Percentiles rank a stretch among this genome's conserved stretches.
Evolutionary conservation across 64 coral and sea anemone genomes (phyloP).

Genomic region (Hydrozoanthus tunicans): DNA sequence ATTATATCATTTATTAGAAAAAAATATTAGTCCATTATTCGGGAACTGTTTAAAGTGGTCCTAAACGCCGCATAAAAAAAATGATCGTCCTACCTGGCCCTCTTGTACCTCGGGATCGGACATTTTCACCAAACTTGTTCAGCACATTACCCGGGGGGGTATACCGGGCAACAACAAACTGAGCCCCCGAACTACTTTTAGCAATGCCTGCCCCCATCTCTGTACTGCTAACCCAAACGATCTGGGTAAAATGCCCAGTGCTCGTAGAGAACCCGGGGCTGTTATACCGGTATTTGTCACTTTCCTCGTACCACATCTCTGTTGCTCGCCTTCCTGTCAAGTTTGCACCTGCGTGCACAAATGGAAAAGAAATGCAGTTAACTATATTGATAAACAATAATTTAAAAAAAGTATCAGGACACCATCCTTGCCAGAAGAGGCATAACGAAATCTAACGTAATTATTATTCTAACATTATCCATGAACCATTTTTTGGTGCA

Average conservation of each 20-base stretch:
- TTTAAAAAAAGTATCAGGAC: too few relatives aligned
- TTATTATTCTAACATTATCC: too few relatives aligned
- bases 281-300: slow-evolving; percentile 76
- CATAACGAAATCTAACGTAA: too few relatives aligned
- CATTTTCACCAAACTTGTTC: slow-evolving; percentile 87
- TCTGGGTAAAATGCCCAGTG: slow-evolving; percentile 90
- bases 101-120: slow-evolving; percentile 49
- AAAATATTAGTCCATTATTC: too few relatives aligned
- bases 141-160: slow-evolving; percentile 88
- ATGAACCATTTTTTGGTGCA: too few relatives aligned
- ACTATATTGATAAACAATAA: too few relatives aligned
- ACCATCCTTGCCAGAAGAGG: too few relatives aligned
- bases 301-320: slow-evolving; percentile 96
- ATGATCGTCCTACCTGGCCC: slow-evolving; percentile 48
- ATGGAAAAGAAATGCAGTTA: not conserved
- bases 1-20: too few relatives aligned
- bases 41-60: too few relatives aligned
- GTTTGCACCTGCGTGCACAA: slow-evolving; percentile 51
- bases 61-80: not conserved
- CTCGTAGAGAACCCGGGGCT: slow-evolving; percentile 78
- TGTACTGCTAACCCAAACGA: slow-evolving; percentile 79
- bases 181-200: slow-evolving; percentile 83
- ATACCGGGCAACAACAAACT: slow-evolving; percentile 89
- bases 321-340: slow-evolving; percentile 80
- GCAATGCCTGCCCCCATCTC: slow-evolving; percentile 92